A percentile compares a stretch with the other conserved stretches of the same genome.
phyloP scores from a whole-genome alignment of 2,797 vertebrate genomes.

The Nyctalus aviator region DNA sequence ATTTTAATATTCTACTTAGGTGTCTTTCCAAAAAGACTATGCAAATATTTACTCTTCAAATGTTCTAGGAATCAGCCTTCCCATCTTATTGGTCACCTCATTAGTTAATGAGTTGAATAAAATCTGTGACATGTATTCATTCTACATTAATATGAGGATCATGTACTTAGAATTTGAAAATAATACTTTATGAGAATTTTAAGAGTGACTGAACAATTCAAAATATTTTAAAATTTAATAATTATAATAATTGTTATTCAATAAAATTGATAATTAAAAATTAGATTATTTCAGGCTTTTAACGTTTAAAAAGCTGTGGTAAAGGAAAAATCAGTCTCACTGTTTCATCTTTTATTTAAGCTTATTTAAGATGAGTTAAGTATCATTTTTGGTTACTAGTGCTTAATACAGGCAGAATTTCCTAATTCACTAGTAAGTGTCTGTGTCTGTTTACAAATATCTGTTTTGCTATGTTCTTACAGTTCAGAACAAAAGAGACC shows the following conservation, averaged over 20 bases:
- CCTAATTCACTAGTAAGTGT: neutral
- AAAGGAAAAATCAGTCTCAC: neutral
- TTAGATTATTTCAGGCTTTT: neutral
- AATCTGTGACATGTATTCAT: neutral
- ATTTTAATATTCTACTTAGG: neutral
- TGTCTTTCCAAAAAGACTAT: neutral
- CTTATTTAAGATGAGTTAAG: neutral
- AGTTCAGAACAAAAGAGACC: constrained; percentile 7
- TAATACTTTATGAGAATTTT: neutral
- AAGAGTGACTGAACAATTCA: neutral
- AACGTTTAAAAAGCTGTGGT: neutral
- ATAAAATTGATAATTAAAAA: neutral
- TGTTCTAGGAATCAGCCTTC: neutral
- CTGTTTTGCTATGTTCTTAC: neutral
- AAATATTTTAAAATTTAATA: neutral
- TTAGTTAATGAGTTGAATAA: neutral
- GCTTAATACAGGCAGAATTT: neutral
- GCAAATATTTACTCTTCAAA: neutral
- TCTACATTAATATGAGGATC: neutral
- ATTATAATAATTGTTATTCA: neutral
- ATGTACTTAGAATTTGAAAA: neutral
- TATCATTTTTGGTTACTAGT: neutral
- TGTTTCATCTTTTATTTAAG: neutral
- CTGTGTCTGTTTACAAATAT: neutral
- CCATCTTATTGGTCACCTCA: neutral